Evolutionary conservation across 2,113 vertebrate species (phyloP).

Genomic region (Cepphus grylle): DNA sequence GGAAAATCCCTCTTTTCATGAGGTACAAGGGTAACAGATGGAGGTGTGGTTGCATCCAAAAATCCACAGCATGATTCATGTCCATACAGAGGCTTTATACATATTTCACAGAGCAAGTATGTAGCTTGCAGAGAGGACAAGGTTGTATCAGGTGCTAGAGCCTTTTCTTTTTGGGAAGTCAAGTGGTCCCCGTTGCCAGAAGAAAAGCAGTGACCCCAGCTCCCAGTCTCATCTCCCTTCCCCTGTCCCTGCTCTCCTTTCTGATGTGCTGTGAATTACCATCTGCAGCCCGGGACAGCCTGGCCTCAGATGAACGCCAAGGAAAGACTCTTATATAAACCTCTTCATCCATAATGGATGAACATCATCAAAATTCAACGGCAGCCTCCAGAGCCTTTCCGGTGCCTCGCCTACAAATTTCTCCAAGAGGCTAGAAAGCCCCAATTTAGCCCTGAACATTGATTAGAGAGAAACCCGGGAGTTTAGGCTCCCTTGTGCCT

Average conservation of each 20-base stretch:
- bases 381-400: conserved; percentile 45
- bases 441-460: not conserved
- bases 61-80: not conserved
- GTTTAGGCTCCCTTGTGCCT: not conserved
- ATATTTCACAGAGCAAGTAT: not conserved
- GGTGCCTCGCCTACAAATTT: conserved; percentile 39
- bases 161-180: not conserved
- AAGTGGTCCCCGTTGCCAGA: not conserved
- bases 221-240: not conserved
- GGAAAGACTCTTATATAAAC: conserved; percentile 60
- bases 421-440: conserved; percentile 15
- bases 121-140: not conserved
- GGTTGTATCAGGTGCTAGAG: not conserved
- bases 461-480: not conserved
- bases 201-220: not conserved
- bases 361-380: conserved; percentile 34
- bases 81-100: not conserved
- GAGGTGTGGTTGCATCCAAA: not conserved
- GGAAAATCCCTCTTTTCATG: not conserved
- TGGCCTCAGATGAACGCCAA: conserved; percentile 54
- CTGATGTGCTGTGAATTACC: not conserved
- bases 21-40: not conserved
- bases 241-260: not conserved
- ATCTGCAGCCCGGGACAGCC: not conserved
- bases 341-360: conserved; percentile 69